phyloP scores from a whole-genome alignment of 1,140 invertebrate species.

The Drosophila subobscura region DNA sequence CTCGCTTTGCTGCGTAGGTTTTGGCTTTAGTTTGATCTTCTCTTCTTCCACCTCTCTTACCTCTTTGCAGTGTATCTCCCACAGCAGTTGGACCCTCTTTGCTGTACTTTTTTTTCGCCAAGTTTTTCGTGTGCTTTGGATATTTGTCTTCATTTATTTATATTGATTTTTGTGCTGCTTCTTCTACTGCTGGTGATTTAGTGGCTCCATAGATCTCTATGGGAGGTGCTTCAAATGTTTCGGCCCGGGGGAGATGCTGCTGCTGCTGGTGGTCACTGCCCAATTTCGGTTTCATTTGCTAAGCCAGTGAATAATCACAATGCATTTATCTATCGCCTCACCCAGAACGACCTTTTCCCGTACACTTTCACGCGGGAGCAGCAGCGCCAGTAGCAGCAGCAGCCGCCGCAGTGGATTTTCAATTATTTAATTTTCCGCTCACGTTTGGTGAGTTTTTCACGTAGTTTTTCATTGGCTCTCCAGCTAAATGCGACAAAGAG shows the following conservation, averaged over 20 bases:
- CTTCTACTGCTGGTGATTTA: slow-evolving; percentile 57
- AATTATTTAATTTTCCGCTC: slow-evolving; percentile 82
- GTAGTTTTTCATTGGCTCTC: slow-evolving; percentile 52
- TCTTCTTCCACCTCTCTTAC: not conserved
- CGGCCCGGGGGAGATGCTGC: too few relatives aligned
- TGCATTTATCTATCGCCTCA: slow-evolving; percentile 63
- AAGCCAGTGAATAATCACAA: slow-evolving; percentile 79
- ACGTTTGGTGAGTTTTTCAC: slow-evolving; percentile 62
- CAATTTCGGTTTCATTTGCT: slow-evolving; percentile 79
- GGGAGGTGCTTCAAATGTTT: not conserved
- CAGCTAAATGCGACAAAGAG: slow-evolving; percentile 56
- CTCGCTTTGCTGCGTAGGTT: too few relatives aligned
- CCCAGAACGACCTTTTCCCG: slow-evolving; percentile 58
- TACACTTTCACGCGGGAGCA: slow-evolving; percentile 42
- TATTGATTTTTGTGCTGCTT: slow-evolving; percentile 63
- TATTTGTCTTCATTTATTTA: slow-evolving; percentile 79
- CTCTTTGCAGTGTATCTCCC: too few relatives aligned
- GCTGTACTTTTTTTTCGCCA: not conserved
- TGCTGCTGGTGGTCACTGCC: slow-evolving; percentile 56
- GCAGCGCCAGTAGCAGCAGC: too few relatives aligned
- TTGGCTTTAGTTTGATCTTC: too few relatives aligned
- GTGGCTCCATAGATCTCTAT: slow-evolving; percentile 17
- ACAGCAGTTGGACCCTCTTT: not conserved
- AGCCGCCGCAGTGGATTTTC: slow-evolving; percentile 53
- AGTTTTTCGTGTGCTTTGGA: slow-evolving; percentile 47